phyloP scores from a whole-genome alignment of 2,888 invertebrate genomes.

The Thereva nobilitata region DNA sequence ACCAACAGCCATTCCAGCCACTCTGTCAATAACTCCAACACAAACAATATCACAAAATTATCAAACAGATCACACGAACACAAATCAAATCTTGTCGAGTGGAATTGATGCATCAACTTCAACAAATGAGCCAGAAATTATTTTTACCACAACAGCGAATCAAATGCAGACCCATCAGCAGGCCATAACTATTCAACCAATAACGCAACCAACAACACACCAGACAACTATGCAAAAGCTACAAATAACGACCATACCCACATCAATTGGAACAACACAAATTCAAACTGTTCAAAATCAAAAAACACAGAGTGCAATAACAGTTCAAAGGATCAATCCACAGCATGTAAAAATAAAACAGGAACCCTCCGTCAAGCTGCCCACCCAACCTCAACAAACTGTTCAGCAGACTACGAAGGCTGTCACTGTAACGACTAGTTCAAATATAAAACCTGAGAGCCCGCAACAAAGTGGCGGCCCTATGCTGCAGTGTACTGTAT shows the following conservation, averaged over 20 bases:
- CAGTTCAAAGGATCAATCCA: constrained; percentile 41
- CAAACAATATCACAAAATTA: constrained; percentile 32
- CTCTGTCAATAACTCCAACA: constrained; percentile 54
- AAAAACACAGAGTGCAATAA: constrained; percentile 37
- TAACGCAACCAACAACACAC: constrained; percentile 43
- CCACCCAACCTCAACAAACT: constrained; percentile 37
- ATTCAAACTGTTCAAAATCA: constrained; percentile 40
- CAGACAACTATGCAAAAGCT: constrained; percentile 35
- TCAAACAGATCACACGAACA: constrained; percentile 36
- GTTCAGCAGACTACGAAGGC: constrained; percentile 26
- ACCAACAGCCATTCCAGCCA: constrained; percentile 56
- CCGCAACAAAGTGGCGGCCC: not conserved
- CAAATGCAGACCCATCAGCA: constrained; percentile 44
- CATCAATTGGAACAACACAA: constrained; percentile 40
- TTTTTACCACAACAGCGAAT: constrained; percentile 43
- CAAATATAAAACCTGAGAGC: constrained; percentile 1
- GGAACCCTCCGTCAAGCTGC: constrained; percentile 43
- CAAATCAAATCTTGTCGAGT: constrained; percentile 32
- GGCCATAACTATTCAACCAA: constrained; percentile 41
- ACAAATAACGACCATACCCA: constrained; percentile 42
- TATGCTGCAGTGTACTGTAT: constrained; percentile 61
- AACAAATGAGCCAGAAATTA: constrained; percentile 46
- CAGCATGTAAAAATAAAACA: constrained; percentile 36
- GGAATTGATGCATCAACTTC: constrained; percentile 48
- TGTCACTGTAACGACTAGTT: constrained; percentile 1